Percentiles rank a stretch among this genome's conserved stretches.
These are phyloP conservation scores for Branchinecta lindahli DNA, from an alignment of 1,140 invertebrate genomes.

Conservation along the genomic window DNA sequence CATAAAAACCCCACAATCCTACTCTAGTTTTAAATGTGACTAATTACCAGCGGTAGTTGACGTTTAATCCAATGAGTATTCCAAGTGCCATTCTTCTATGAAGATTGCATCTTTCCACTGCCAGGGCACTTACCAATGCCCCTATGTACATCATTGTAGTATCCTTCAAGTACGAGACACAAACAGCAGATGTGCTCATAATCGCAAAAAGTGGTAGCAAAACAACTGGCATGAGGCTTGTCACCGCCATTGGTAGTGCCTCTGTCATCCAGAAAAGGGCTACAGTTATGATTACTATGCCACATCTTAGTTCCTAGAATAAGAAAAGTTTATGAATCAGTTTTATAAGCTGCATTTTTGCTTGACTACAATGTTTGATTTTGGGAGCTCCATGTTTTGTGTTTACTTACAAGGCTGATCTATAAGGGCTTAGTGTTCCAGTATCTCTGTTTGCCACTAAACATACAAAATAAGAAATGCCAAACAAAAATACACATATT, in stretches of 20 bases:
- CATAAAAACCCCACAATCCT: too few relatives aligned
- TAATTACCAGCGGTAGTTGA: slow-evolving; percentile 25
- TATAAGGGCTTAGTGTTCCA: too few relatives aligned
- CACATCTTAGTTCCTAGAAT: slow-evolving; percentile 29
- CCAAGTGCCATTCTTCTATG: slow-evolving; percentile 33
- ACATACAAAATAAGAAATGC: too few relatives aligned
- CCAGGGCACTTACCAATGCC: slow-evolving; percentile 35
- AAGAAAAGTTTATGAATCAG: neutral
- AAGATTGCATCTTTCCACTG: slow-evolving; percentile 33
- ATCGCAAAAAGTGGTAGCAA: slow-evolving; percentile 31
- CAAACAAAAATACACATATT: too few relatives aligned
- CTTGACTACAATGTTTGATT: too few relatives aligned
- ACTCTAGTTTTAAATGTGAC: too few relatives aligned
- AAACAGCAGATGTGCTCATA: slow-evolving; percentile 23
- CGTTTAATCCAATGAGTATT: slow-evolving; percentile 29
- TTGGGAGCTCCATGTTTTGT: too few relatives aligned
- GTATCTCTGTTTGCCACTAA: too few relatives aligned
- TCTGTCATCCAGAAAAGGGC: slow-evolving; percentile 37
- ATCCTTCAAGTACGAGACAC: slow-evolving; percentile 30
- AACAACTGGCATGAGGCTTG: slow-evolving; percentile 34
- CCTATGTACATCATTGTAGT: slow-evolving; percentile 41
- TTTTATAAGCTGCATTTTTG: too few relatives aligned
- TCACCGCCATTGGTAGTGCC: slow-evolving; percentile 34
- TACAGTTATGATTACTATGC: slow-evolving; percentile 33
- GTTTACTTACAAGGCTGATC: too few relatives aligned